A percentile compares a stretch with the other conserved stretches of the same genome.
phyloP scores from a whole-genome alignment of 1,140 invertebrate species.

The Phthorimaea operculella region DNA sequence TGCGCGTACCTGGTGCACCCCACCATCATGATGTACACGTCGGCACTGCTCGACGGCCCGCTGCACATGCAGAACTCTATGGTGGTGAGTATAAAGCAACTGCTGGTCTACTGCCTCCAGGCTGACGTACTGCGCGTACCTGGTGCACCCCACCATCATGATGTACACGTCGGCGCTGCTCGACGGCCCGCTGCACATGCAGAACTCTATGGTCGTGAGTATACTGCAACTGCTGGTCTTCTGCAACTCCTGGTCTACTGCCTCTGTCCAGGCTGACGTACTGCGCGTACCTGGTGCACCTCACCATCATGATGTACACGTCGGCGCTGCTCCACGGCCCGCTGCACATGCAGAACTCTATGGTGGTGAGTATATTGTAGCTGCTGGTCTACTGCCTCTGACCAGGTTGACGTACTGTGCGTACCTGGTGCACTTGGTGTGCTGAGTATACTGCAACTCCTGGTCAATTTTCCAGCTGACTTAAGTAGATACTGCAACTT shows the following conservation, averaged over 20 bases:
- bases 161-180: too few relatives aligned
- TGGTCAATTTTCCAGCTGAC: too few relatives aligned
- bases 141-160: conserved; percentile 90
- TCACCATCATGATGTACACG: too few relatives aligned
- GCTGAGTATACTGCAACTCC: conserved; percentile 55
- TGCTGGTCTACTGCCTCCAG: conserved; percentile 80
- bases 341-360: conserved; percentile 77
- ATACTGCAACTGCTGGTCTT: too few relatives aligned
- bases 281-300: conserved; percentile 91
- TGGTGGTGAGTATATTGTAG: conserved; percentile 74
- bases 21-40: conserved; percentile 82
- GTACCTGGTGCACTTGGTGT: conserved; percentile 90
- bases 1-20: conserved; percentile 92
- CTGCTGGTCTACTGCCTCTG: conserved; percentile 82
- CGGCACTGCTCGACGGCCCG: conserved; percentile 80
- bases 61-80: conserved; percentile 78
- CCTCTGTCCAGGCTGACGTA: conserved; percentile 86
- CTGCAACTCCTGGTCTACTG: too few relatives aligned
- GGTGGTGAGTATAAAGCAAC: conserved; percentile 73
- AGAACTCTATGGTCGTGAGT: conserved; percentile 74
- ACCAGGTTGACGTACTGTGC: conserved; percentile 90
- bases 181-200: conserved; percentile 80
- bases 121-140: conserved; percentile 90
- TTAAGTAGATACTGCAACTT: too few relatives aligned
- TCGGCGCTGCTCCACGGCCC: conserved; percentile 86